Conservation (phyloP, 2,888 invertebrate species). For the Notocelia uddmanniana region DNA sequence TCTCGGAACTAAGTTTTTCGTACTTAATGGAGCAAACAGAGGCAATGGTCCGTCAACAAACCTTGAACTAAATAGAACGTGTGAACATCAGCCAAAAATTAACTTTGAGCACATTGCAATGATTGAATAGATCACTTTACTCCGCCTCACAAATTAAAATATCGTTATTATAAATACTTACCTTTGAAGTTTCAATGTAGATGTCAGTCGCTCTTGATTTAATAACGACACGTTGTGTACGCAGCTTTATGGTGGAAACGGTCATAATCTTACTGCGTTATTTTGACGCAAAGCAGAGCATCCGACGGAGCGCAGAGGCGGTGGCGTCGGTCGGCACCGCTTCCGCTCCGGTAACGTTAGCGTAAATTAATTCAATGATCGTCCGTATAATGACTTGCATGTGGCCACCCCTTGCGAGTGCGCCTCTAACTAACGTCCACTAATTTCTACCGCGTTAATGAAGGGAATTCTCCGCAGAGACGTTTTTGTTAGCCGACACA, state of each 20-base stretch:
- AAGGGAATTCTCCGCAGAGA: conserved; percentile 71
- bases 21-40: conserved; percentile 42
- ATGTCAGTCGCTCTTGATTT: conserved; percentile 10
- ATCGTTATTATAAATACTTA: conserved; percentile 24
- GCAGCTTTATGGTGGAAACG: neutral
- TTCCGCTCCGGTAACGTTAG: conserved; percentile 68
- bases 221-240: conserved; percentile 2
- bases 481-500: conserved; percentile 73
- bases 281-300: conserved; percentile 42
- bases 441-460: conserved; percentile 78
- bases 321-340: conserved; percentile 59
- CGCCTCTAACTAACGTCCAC: conserved; percentile 74
- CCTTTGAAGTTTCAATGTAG: conserved; percentile 8
- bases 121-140: conserved; percentile 38
- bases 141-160: conserved; percentile 23
- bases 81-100: conserved; percentile 32
- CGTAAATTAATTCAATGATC: conserved; percentile 83
- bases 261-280: conserved; percentile 25
- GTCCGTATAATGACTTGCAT: conserved; percentile 84
- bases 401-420: conserved; percentile 68
- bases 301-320: conserved; percentile 41
- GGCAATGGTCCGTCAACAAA: conserved; percentile 41
- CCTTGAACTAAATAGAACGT: conserved; percentile 38
- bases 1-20: conserved; percentile 28
- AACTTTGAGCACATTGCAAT: conserved; percentile 37